Conservation (phyloP, 1,140 invertebrate genomes). For the Zaprionus camerounensis region DNA sequence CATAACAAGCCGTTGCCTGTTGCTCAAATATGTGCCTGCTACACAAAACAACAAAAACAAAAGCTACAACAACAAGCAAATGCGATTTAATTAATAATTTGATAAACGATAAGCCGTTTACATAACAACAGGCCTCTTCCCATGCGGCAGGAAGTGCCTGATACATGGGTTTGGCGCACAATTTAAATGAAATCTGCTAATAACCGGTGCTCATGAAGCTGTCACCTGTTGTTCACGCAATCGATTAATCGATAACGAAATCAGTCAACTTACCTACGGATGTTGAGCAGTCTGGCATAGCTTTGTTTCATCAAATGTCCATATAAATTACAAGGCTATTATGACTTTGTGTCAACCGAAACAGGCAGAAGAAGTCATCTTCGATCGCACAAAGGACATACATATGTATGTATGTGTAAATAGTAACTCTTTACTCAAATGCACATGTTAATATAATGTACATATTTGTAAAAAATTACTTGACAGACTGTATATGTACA, state of each 20-base stretch:
- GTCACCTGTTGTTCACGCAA: slow-evolving; percentile 11
- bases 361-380: no score
- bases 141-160: slow-evolving; percentile 31
- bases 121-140: slow-evolving; percentile 34
- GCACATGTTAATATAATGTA: no score
- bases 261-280: background rate
- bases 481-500: no score
- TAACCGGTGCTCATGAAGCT: background rate
- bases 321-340: no score
- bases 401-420: no score
- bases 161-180: background rate
- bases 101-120: slow-evolving; percentile 36
- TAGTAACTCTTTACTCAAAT: no score
- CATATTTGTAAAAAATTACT: no score
- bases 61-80: slow-evolving; percentile 1
- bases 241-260: slow-evolving; percentile 12
- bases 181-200: slow-evolving; percentile 16
- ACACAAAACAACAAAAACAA: background rate
- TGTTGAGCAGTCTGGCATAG: background rate
- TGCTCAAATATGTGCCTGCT: slow-evolving; percentile 23
- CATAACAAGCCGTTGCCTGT: slow-evolving; percentile 58
- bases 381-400: no score
- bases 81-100: slow-evolving; percentile 53
- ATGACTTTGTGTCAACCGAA: no score
- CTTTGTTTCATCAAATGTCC: no score